These are phyloP conservation scores for Margarornis squamiger DNA, from an alignment of 2,797 vertebrate genomes.

Conservation along the genomic window DNA sequence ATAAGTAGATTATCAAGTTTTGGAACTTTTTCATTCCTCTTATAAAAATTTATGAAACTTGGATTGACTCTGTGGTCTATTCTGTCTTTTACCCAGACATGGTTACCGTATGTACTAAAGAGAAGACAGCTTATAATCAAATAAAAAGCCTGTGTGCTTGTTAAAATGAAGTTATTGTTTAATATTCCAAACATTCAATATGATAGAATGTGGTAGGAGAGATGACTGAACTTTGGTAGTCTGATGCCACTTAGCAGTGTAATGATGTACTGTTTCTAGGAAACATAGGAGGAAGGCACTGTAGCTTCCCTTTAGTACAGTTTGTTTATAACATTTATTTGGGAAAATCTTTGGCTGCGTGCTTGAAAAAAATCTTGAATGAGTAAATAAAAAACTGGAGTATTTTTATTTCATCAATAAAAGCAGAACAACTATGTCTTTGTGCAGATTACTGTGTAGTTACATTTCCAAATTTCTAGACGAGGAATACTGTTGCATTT, in stretches of 20 bases:
- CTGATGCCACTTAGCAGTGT: background rate
- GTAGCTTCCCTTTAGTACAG: background rate
- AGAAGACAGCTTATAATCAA: background rate
- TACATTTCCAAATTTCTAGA: background rate
- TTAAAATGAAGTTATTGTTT: background rate
- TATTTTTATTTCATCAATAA: background rate
- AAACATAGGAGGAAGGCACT: background rate
- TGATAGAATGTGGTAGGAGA: background rate
- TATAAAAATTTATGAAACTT: background rate
- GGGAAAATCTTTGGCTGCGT: background rate
- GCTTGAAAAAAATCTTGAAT: background rate
- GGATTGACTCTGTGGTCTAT: rapidly evolving
- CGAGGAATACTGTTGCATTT: background rate
- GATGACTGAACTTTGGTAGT: background rate
- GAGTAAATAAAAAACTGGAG: background rate
- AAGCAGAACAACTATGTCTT: background rate
- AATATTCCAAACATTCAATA: background rate
- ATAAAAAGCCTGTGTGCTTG: background rate
- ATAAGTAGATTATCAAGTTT: background rate
- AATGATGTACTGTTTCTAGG: background rate
- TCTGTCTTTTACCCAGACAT: background rate
- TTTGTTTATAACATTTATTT: background rate
- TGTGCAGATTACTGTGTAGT: background rate
- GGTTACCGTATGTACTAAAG: background rate
- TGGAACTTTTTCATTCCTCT: background rate